These are phyloP conservation scores for Trachelus stipa DNA, from an alignment of 2,888 invertebrate species.

Conservation along the genomic window DNA sequence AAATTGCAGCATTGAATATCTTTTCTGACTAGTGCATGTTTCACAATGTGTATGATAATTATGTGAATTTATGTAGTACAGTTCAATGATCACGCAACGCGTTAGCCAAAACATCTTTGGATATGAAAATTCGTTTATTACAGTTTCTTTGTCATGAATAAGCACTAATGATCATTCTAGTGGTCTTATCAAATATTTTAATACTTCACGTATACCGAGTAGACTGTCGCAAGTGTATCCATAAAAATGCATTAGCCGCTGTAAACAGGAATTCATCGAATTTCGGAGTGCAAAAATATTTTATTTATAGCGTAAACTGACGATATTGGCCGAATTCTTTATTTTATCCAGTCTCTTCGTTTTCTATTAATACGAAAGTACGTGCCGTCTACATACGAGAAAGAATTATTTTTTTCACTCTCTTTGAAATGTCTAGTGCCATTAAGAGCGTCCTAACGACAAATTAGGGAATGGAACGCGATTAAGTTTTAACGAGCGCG, in stretches of 20 bases:
- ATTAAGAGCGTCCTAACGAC: background rate
- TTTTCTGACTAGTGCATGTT: background rate
- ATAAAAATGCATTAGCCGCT: background rate
- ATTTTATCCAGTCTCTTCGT: background rate
- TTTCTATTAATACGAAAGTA: background rate
- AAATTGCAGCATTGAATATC: background rate
- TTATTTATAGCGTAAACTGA: background rate
- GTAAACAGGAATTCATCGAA: background rate
- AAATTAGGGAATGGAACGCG: conserved; percentile 37
- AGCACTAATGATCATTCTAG: background rate
- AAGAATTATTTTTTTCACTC: background rate
- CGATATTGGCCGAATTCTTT: background rate
- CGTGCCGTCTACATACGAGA: background rate
- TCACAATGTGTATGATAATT: background rate
- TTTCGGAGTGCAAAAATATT: background rate
- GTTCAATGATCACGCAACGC: background rate
- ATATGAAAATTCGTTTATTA: background rate
- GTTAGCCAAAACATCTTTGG: background rate
- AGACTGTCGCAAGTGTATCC: background rate
- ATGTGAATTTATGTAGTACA: background rate
- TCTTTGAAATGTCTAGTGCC: background rate
- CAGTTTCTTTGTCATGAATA: background rate
- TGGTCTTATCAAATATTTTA: background rate
- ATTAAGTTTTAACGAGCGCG: conserved; percentile 45
- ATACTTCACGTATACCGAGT: background rate